phyloP scores from a whole-genome alignment of 2,888 invertebrate genomes.

The Drosophila kanekoi region DNA sequence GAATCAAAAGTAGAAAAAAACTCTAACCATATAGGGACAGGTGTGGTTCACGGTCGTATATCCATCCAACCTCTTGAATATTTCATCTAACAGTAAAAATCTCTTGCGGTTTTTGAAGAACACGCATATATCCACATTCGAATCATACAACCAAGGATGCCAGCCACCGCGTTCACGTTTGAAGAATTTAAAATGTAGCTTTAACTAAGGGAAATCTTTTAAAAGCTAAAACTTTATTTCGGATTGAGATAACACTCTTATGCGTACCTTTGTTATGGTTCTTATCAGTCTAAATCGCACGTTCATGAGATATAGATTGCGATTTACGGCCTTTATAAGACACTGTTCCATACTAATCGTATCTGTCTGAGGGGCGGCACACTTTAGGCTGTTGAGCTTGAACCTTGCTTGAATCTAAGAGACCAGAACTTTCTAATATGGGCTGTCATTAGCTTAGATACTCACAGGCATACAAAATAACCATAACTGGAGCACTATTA shows the following conservation, averaged over 20 bases:
- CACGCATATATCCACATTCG: not conserved
- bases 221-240: no score
- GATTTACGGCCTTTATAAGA: not conserved
- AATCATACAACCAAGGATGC: not conserved
- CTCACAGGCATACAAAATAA: no score
- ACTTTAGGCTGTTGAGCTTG: not conserved
- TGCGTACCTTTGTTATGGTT: no score
- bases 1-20: not conserved
- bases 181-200: no score
- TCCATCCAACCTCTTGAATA: not conserved
- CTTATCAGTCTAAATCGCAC: no score
- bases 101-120: not conserved
- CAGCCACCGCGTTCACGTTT: no score
- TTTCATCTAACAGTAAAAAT: not conserved
- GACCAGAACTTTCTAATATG: no score
- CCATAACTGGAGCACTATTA: no score
- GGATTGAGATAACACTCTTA: no score
- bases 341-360: not conserved
- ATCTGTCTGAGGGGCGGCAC: not conserved
- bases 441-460: not conserved
- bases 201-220: no score
- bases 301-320: no score
- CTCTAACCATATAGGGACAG: slow-evolving; percentile 1
- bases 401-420: not conserved
- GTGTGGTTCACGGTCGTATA: slow-evolving; percentile 1